Evolutionary conservation across 2,888 invertebrate species (phyloP).

Genomic region (Amphipoea oculea): DNA sequence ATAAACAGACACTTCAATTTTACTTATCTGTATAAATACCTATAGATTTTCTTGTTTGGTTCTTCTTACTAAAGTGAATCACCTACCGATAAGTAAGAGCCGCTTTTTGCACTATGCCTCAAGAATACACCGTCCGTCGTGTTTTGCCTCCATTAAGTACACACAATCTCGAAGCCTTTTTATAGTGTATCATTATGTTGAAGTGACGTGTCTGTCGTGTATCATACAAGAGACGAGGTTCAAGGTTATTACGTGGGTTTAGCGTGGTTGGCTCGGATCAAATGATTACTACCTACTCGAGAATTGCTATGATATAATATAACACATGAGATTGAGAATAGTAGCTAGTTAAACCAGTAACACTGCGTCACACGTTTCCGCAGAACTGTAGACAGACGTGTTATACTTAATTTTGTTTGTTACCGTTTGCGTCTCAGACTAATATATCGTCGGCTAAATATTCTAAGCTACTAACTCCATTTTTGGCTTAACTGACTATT

Average conservation of each 20-base stretch:
- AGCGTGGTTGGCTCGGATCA: neutral
- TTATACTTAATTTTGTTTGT: neutral
- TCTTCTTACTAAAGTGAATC: neutral
- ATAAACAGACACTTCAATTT: too few species aligned
- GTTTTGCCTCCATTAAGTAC: slow-evolving; percentile 7
- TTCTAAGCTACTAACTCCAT: too few species aligned
- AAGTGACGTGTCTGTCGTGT: slow-evolving; percentile 12
- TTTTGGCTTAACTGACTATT: too few species aligned
- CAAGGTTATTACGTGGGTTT: slow-evolving; percentile 37
- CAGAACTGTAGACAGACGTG: neutral
- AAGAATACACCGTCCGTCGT: slow-evolving; percentile 10
- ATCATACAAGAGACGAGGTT: slow-evolving; percentile 27
- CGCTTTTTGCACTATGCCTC: neutral
- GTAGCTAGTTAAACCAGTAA: neutral
- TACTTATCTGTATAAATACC: too few species aligned
- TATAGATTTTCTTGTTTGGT: neutral
- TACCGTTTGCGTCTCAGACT: neutral
- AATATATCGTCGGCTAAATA: too few species aligned
- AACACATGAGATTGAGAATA: slow-evolving; percentile 2
- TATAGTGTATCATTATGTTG: slow-evolving; percentile 32
- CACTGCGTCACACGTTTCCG: too few species aligned
- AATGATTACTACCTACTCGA: slow-evolving; percentile 7
- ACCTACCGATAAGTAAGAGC: neutral
- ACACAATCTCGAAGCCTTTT: slow-evolving; percentile 15
- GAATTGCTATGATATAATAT: slow-evolving; percentile 12